Percentiles rank a stretch among this genome's conserved stretches.
Conservation (phyloP, 2,797 vertebrate species). For the Schizopygopsis pylzovi region DNA sequence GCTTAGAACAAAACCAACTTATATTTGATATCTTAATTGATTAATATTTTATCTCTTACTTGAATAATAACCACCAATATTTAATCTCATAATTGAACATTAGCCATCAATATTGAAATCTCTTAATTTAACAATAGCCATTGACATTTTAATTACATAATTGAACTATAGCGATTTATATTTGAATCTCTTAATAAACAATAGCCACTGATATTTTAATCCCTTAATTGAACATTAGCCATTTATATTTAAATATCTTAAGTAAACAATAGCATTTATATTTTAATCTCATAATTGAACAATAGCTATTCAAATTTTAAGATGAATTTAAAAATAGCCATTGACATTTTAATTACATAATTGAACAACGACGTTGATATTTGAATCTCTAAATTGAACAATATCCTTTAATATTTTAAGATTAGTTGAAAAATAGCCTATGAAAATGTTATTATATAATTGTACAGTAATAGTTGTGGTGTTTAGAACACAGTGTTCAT, state of each 20-base stretch:
- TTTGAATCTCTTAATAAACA: not conserved
- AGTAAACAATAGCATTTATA: not conserved
- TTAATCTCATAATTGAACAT: not conserved
- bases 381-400: not conserved
- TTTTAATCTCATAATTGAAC: not conserved
- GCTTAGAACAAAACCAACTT: not conserved
- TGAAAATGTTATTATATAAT: not conserved
- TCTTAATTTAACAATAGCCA: not conserved
- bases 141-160: not conserved
- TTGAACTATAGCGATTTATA: not conserved
- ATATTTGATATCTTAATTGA: not conserved
- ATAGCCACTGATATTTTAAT: not conserved
- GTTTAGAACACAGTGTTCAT: no score
- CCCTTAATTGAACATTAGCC: rapidly evolving
- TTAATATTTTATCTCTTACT: not conserved
- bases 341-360: no score
- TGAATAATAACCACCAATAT: not conserved
- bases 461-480: no score
- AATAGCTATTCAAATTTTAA: no score
- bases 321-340: no score
- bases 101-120: not conserved
- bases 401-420: not conserved
- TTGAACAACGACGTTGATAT: no score
- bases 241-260: not conserved
- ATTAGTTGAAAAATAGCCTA: no score